Percentiles rank a stretch among this genome's conserved stretches.
Conservation (phyloP, 2,797 vertebrate species). For the Pteronotus mesoamericanus region DNA sequence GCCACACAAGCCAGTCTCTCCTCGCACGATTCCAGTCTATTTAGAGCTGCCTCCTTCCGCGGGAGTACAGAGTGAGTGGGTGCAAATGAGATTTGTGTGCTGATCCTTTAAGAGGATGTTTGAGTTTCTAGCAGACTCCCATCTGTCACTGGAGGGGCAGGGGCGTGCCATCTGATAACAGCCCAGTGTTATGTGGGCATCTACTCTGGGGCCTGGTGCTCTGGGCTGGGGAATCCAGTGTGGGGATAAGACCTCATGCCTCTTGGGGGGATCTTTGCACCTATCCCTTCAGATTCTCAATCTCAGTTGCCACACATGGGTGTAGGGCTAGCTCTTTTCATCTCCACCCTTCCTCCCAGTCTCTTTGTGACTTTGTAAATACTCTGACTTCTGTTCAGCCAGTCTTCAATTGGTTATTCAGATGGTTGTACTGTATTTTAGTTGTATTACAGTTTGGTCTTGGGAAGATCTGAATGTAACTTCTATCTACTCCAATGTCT, state of each 20-base stretch:
- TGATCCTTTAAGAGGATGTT: not conserved
- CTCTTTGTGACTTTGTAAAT: not conserved
- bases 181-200: not conserved
- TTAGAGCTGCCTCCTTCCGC: not conserved
- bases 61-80: not conserved
- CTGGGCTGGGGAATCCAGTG: too few species aligned
- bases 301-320: not conserved
- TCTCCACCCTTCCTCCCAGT: not conserved
- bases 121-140: not conserved
- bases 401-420: not conserved
- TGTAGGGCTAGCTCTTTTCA: not conserved
- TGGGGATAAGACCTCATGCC: not conserved
- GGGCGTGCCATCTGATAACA: not conserved
- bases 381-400: not conserved
- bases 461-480: not conserved
- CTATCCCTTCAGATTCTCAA: not conserved
- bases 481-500: not conserved
- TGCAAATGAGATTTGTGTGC: not conserved
- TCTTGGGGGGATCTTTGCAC: not conserved
- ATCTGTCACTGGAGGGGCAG: not conserved
- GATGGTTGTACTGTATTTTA: not conserved
- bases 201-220: not conserved
- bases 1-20: not conserved
- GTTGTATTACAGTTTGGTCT: not conserved
- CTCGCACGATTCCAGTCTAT: not conserved